These are phyloP conservation scores for Chaetodon auriga DNA, from an alignment of 2,113 vertebrate genomes.

Conservation along the genomic window DNA sequence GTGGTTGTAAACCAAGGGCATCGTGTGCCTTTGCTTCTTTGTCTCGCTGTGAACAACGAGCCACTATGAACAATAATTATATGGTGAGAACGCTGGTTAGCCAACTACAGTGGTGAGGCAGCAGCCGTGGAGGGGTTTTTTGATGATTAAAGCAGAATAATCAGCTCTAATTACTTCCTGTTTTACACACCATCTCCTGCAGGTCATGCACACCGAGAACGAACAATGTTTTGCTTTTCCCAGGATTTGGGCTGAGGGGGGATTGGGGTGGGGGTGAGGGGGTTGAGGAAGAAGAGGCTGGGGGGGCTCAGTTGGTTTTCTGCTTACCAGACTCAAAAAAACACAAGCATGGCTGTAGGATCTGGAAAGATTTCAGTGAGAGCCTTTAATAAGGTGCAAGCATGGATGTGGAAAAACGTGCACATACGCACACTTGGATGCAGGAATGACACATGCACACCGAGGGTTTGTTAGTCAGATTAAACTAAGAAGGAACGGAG, in stretches of 20 bases:
- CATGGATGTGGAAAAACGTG: conserved; percentile 27
- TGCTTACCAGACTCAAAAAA: conserved; percentile 32
- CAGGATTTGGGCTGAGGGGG: conserved; percentile 44
- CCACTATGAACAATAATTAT: conserved; percentile 65
- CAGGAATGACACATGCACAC: conserved; percentile 20
- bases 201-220: conserved; percentile 71
- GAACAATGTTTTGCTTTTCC: conserved; percentile 73
- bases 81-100: conserved; percentile 48
- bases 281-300: not conserved
- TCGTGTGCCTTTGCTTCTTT: conserved; percentile 20
- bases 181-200: conserved; percentile 70
- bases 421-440: conserved; percentile 21
- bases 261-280: not conserved
- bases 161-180: conserved; percentile 82
- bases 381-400: conserved; percentile 7
- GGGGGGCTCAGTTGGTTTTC: conserved; percentile 33
- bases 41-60: conserved; percentile 52
- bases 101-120: conserved; percentile 30
- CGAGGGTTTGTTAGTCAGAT: conserved; percentile 66
- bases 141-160: conserved; percentile 77
- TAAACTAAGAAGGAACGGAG: conserved; percentile 69
- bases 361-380: conserved; percentile 2
- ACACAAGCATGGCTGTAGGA: conserved; percentile 25
- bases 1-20: conserved; percentile 39
- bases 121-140: conserved; percentile 13